These are phyloP conservation scores for Heliconius himera DNA, from an alignment of 1,140 invertebrate genomes.

Conservation along the genomic window DNA sequence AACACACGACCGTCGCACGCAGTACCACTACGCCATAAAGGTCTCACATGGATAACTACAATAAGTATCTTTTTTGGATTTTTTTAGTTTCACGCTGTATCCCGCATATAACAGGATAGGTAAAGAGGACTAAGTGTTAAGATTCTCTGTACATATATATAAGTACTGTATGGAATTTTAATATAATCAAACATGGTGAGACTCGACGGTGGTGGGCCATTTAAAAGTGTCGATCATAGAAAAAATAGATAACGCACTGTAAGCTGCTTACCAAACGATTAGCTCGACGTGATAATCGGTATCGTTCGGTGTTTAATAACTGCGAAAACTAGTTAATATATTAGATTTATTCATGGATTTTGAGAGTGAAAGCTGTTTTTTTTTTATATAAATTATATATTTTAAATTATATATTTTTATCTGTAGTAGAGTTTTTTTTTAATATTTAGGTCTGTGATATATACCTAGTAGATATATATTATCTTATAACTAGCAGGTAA, in stretches of 20 bases:
- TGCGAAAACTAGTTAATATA: conserved; percentile 4
- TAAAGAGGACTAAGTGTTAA: not conserved
- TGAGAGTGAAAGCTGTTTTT: not conserved
- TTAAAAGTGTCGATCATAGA: not conserved
- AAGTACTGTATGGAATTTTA: too few species aligned
- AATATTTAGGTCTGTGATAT: too few species aligned
- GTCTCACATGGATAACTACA: too few species aligned
- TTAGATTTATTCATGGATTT: not conserved
- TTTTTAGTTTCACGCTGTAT: not conserved
- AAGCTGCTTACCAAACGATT: conserved; percentile 4
- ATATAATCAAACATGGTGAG: too few species aligned
- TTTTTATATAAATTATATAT: not conserved
- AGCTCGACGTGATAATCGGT: conserved; percentile 1
- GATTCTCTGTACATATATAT: not conserved
- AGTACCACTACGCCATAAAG: too few species aligned
- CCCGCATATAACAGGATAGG: not conserved
- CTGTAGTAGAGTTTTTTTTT: too few species aligned
- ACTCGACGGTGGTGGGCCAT: not conserved
- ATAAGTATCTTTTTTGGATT: not conserved
- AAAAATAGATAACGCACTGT: conserved; percentile 5
- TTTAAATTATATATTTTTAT: too few species aligned
- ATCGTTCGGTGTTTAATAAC: not conserved
- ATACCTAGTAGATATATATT: too few species aligned
- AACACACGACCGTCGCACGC: too few species aligned
- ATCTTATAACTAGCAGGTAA: too few species aligned